These are phyloP conservation scores for Chloroceryle amazona DNA, from an alignment of 2,797 vertebrate genomes.

Conservation along the genomic window DNA sequence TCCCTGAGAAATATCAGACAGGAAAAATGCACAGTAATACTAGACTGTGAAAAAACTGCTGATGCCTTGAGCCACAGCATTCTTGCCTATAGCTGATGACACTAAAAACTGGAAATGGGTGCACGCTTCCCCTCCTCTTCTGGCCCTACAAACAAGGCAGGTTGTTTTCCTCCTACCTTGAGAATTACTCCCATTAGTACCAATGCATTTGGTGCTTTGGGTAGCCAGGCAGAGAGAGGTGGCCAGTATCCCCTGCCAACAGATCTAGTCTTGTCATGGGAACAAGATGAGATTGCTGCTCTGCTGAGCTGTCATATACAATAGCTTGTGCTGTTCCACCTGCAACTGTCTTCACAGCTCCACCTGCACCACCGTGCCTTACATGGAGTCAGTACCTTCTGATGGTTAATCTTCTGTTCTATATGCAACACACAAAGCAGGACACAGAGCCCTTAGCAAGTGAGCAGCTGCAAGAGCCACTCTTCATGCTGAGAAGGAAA, in stretches of 20 bases:
- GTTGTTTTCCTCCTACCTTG: conserved; percentile 67
- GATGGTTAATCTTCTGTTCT: background rate
- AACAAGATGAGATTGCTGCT: conserved; percentile 59
- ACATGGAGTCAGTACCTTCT: background rate
- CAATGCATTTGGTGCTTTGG: conserved; percentile 72
- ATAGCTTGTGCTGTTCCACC: conserved; percentile 34
- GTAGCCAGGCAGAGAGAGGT: conserved; percentile 69
- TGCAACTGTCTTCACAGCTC: background rate
- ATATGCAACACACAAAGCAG: background rate
- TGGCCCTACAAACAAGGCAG: conserved; percentile 63
- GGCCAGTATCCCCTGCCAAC: conserved; percentile 67
- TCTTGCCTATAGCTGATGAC: conserved; percentile 61
- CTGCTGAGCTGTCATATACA: conserved; percentile 39
- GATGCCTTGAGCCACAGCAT: conserved; percentile 31
- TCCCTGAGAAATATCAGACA: conserved; percentile 38
- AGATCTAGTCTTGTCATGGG: conserved; percentile 48
- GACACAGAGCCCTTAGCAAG: background rate
- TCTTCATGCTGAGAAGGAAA: background rate
- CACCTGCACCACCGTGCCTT: background rate
- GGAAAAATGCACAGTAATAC: conserved; percentile 49
- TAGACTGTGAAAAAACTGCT: conserved; percentile 55
- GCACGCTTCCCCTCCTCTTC: conserved; percentile 53
- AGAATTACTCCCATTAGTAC: conserved; percentile 72
- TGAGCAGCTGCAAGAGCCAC: background rate
- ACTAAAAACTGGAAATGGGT: conserved; percentile 70